These are phyloP conservation scores for Chloropsis hardwickii DNA, from an alignment of 2,113 vertebrate genomes.

Conservation along the genomic window DNA sequence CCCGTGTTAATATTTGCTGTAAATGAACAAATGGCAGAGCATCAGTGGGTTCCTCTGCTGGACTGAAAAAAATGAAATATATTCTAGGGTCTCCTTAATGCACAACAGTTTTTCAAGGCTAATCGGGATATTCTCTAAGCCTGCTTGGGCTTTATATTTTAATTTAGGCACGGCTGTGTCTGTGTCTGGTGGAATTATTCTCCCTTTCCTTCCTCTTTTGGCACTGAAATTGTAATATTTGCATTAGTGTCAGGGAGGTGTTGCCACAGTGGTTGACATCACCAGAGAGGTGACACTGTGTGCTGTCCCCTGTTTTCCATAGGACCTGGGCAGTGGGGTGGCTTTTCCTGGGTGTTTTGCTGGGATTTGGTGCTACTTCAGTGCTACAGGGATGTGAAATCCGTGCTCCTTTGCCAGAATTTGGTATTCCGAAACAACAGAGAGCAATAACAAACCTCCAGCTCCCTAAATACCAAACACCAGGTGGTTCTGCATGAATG, in stretches of 20 bases:
- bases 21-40: constrained; percentile 40
- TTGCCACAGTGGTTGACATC: not conserved
- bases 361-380: rapidly evolving
- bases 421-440: not conserved
- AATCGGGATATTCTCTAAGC: constrained; percentile 14
- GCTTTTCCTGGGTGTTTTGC: not conserved
- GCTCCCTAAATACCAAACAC: not conserved
- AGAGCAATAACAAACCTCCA: not conserved
- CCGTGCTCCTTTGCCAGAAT: rapidly evolving
- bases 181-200: not conserved
- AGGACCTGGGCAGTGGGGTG: not conserved
- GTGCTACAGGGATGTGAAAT: not conserved
- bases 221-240: not conserved
- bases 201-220: not conserved
- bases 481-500: no score
- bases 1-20: constrained; percentile 48
- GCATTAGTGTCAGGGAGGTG: not conserved
- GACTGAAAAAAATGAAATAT: not conserved
- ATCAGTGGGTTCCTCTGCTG: not conserved
- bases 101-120: not conserved
- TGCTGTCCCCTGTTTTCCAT: not conserved
- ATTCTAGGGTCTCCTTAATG: not conserved
- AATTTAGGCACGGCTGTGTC: not conserved
- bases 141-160: constrained; percentile 5
- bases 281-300: not conserved